phyloP scores from a whole-genome alignment of 2,888 invertebrate genomes.

The Coelopa pilipes region DNA sequence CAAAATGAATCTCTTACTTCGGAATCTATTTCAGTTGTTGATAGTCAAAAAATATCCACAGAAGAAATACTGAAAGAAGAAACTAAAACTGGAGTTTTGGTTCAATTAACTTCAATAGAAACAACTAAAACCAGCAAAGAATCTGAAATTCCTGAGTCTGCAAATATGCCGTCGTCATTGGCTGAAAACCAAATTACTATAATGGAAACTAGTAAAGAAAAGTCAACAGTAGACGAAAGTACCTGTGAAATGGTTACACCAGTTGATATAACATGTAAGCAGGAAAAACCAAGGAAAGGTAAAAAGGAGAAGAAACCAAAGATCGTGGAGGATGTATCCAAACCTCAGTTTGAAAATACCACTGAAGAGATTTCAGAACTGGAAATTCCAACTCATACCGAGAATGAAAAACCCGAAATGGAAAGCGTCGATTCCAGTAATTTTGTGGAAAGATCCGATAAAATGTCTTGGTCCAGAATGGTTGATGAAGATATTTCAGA shows the following conservation, averaged over 20 bases:
- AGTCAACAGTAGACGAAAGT: neutral
- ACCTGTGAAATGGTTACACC: neutral
- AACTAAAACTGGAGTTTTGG: no score
- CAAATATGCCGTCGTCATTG: neutral
- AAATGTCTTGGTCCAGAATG: conserved; percentile 27
- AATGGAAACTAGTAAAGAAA: neutral
- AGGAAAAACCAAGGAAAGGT: conserved; percentile 7
- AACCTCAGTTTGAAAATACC: neutral
- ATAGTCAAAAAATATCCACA: no score
- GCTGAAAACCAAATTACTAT: neutral
- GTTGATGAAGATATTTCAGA: conserved; percentile 11
- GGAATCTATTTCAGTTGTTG: no score
- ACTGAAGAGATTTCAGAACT: neutral
- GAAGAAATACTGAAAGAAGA: no score
- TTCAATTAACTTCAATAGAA: no score
- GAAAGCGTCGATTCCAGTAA: neutral
- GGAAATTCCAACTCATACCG: neutral
- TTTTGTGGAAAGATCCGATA: no score
- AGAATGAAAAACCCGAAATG: neutral
- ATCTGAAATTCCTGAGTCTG: no score
- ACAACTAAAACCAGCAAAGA: no score
- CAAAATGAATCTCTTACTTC: no score
- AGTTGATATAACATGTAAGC: neutral
- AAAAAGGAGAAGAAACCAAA: conserved; percentile 21
- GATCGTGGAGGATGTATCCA: neutral